Evolutionary conservation across 2,113 vertebrate genomes (phyloP).

Genomic region (Marmota monax): DNA sequence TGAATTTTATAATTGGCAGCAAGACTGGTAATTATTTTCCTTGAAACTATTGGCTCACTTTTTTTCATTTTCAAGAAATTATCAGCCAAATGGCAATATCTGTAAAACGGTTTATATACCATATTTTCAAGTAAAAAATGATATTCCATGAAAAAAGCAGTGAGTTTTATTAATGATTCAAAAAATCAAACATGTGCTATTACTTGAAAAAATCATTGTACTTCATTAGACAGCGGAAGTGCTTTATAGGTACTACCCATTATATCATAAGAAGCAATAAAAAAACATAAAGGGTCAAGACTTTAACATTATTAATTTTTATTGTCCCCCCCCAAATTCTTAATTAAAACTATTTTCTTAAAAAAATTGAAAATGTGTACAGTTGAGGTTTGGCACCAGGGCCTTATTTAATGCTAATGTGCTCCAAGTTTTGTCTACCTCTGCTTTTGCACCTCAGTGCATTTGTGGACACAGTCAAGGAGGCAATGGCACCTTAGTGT

Average conservation of each 20-base stretch:
- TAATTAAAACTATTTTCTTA: not conserved
- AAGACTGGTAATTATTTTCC: not conserved
- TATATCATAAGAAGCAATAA: not conserved
- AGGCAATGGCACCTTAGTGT: not conserved
- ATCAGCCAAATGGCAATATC: not conserved
- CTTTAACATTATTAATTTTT: not conserved
- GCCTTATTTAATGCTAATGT: not conserved
- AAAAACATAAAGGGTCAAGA: not conserved
- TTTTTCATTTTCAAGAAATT: slow-evolving; percentile 27
- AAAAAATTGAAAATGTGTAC: not conserved
- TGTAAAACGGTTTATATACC: not conserved
- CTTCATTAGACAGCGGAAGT: not conserved
- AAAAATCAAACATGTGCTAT: not conserved
- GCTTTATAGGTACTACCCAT: not conserved
- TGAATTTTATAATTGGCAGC: not conserved
- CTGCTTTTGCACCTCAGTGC: not conserved
- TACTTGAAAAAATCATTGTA: not conserved
- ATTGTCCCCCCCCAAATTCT: slow-evolving; percentile 13
- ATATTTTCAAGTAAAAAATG: not conserved
- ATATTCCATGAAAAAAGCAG: not conserved
- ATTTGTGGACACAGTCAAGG: not conserved
- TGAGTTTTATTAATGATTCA: not conserved
- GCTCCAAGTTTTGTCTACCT: not conserved
- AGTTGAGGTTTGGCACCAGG: not conserved
- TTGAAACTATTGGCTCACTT: not conserved